phyloP scores from a whole-genome alignment of 2,113 vertebrate species.

The Clupea harengus region DNA sequence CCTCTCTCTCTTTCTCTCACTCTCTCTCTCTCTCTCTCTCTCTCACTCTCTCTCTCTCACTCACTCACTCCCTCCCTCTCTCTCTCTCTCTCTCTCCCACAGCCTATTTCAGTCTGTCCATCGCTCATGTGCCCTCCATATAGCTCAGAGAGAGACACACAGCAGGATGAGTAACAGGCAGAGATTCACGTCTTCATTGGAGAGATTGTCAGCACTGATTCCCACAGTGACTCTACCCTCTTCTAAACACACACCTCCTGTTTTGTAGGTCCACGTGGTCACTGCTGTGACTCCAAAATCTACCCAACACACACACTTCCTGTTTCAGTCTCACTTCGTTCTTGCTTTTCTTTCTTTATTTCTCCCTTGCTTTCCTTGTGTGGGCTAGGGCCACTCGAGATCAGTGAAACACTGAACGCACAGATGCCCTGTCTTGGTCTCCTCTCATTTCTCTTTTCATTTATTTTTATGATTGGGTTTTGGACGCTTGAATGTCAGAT shows the following conservation, averaged over 20 bases:
- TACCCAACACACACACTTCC: background rate
- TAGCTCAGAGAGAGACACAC: background rate
- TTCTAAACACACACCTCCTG: background rate
- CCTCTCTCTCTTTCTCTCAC: conserved; percentile 17
- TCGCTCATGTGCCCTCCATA: background rate
- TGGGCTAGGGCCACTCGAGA: too few species aligned
- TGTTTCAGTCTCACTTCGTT: background rate
- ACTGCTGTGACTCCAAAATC: background rate
- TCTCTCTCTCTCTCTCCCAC: background rate
- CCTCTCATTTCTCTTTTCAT: background rate
- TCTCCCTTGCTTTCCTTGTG: background rate
- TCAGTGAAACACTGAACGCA: too few species aligned
- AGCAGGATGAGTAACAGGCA: background rate
- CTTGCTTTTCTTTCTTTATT: background rate
- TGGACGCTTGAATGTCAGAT: background rate
- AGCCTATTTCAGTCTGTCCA: conserved; percentile 14
- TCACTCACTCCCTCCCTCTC: too few species aligned
- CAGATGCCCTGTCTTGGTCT: too few species aligned
- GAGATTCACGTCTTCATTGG: background rate
- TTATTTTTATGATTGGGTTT: background rate
- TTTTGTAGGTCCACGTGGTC: background rate
- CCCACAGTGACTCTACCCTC: background rate
- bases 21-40: background rate
- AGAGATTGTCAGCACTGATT: background rate
- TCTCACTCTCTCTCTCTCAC: background rate